These are phyloP conservation scores for Scleropages formosus DNA, from an alignment of 2,797 vertebrate species.

Conservation along the genomic window DNA sequence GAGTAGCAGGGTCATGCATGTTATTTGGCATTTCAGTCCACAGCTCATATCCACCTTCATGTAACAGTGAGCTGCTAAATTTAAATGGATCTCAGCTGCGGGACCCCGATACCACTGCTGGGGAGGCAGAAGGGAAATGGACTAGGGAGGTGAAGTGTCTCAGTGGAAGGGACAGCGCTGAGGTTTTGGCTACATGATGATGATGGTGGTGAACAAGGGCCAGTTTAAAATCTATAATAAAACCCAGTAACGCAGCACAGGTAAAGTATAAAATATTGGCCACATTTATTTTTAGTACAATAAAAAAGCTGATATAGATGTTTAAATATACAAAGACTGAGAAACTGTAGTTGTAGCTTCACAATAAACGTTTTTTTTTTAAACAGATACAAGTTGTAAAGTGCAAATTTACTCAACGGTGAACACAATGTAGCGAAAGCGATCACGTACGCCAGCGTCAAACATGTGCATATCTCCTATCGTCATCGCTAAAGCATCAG, in stretches of 20 bases:
- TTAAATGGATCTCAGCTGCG: too few relatives aligned
- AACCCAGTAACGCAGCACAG: background rate
- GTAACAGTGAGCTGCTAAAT: too few relatives aligned
- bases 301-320: slow-evolving; percentile 55
- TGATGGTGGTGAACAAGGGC: too few relatives aligned
- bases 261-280: slow-evolving; percentile 30
- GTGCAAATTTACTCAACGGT: slow-evolving; percentile 34
- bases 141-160: too few relatives aligned
- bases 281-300: slow-evolving; percentile 74
- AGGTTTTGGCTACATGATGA: too few relatives aligned
- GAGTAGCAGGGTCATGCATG: too few relatives aligned
- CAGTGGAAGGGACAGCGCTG: too few relatives aligned
- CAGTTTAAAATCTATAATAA: background rate
- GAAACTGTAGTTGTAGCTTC: slow-evolving; percentile 28
- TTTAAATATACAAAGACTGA: slow-evolving; percentile 32
- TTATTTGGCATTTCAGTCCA: too few relatives aligned
- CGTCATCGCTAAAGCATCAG: slow-evolving; percentile 47
- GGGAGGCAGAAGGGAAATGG: too few relatives aligned
- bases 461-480: slow-evolving; percentile 51
- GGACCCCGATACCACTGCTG: too few relatives aligned
- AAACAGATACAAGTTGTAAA: slow-evolving; percentile 28
- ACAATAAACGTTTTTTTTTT: slow-evolving; percentile 26
- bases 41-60: too few relatives aligned
- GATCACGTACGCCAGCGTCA: slow-evolving; percentile 47
- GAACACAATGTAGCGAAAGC: slow-evolving; percentile 31